A percentile compares a stretch with the other conserved stretches of the same genome.
Conservation (phyloP, 2,113 vertebrate species). For the Sus scrofa region T2T-Sscrofa CM000830.6:40089001-40089500, state of each 20-base stretch:
- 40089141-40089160: slow-evolving; percentile 14
- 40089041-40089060: background rate
- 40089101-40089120: background rate
- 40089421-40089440: too few species aligned
- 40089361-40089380: too few species aligned
- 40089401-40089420: too few species aligned
- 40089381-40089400: too few species aligned
- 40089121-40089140: background rate
- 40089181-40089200: background rate
- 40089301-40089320: background rate
- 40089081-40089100: slow-evolving; percentile 27
- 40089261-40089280: background rate
- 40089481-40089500: too few species aligned
- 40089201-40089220: background rate
- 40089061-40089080: background rate
- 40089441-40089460: too few species aligned
- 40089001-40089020: background rate
- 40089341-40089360: too few species aligned
- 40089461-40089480: too few species aligned
- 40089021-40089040: slow-evolving; percentile 9
- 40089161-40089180: background rate
- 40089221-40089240: background rate
- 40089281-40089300: background rate
- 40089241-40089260: background rate
- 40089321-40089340: background rate